Conservation (phyloP, 2,888 invertebrate species). For the Agonum fuliginosum region DNA sequence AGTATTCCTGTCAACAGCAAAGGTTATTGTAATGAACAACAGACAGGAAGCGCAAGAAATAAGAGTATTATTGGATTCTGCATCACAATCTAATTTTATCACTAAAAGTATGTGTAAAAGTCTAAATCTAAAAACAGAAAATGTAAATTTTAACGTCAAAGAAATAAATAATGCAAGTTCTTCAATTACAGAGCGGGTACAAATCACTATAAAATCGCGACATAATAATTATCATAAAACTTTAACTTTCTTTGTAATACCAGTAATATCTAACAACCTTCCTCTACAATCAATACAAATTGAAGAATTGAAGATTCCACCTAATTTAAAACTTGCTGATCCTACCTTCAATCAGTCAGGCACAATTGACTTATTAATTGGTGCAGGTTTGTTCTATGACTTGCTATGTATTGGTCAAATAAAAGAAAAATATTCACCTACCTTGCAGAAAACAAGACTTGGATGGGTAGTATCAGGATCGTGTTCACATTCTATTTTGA, state of each 20-base stretch:
- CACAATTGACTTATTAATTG: constrained; percentile 34
- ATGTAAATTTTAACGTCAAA: neutral
- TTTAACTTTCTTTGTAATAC: neutral
- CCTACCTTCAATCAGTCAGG: constrained; percentile 38
- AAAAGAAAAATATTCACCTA: constrained; percentile 1
- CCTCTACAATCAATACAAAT: neutral
- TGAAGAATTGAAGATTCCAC: constrained; percentile 20
- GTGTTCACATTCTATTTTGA: neutral
- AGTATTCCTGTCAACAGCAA: constrained; percentile 17
- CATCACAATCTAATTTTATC: constrained; percentile 22
- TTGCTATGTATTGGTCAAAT: constrained; percentile 26
- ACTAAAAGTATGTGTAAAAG: neutral
- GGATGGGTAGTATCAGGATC: constrained; percentile 13
- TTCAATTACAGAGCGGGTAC: neutral
- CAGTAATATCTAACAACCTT: constrained; percentile 3
- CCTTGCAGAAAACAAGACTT: constrained; percentile 9
- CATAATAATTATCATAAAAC: neutral
- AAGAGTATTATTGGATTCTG: constrained; percentile 10
- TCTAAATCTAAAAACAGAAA: neutral
- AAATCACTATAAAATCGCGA: neutral
- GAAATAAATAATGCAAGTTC: constrained; percentile 17
- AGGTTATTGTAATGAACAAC: neutral
- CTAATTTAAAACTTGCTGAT: constrained; percentile 20
- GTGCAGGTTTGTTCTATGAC: constrained; percentile 16
- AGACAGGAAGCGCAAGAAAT: neutral